Base-by-base conservation (phyloP, 2,797 vertebrate species). In the Pitangus sulphuratus region DNA sequence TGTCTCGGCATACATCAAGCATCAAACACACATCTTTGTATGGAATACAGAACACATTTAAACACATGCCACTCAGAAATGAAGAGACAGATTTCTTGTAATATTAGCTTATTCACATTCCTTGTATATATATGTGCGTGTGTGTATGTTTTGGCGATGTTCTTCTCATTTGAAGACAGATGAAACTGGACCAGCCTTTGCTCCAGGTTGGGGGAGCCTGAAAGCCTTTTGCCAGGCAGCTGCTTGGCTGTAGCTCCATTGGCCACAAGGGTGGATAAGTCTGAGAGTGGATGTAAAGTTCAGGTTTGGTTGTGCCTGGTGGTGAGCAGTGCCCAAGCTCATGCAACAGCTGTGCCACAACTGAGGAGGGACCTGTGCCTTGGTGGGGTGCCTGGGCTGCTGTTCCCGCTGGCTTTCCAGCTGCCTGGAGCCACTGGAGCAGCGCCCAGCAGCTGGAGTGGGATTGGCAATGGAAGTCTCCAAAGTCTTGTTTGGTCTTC, bases 111-210 rank as follows among this genome's bases (percentile, higher is more conserved):
- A 22, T 22, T 79, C 6, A 2, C 6, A 3, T 86, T 39, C 42
- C 8, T 12, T 51, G 4, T 28, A 3, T 39, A 2, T 30, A 0
- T 15, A 2, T 9, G 2, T 16, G 1, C 16, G 18, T 17, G 20
- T 12, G 5, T 17, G 21, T 12, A 4, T 17, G 9, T 47, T 45
- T 81, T 56, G 17, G 19, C 68, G 50, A 6, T 33, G 19, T 20
- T 79, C 5, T 56, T 7, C 26, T 76, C 12, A 12, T 54, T 6
- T 54, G 11, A 85, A 53, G 54, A 62, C 16, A 31, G n/a, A 12
- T 61, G 35, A 53, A 68, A 58, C 21, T 9, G 37, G 30, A 22
- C 26, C 11, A 3, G 8, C 6, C 28, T 61, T 75, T 13, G 19
- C 44, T 64, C 2, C 19, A 35, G 65, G 15, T 5, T 37, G 15